Evolutionary conservation across 2,888 invertebrate genomes (phyloP), one percentile per base, ranked within the genome.

Genomic region (Scrobipalpa atriplicella): DNA sequence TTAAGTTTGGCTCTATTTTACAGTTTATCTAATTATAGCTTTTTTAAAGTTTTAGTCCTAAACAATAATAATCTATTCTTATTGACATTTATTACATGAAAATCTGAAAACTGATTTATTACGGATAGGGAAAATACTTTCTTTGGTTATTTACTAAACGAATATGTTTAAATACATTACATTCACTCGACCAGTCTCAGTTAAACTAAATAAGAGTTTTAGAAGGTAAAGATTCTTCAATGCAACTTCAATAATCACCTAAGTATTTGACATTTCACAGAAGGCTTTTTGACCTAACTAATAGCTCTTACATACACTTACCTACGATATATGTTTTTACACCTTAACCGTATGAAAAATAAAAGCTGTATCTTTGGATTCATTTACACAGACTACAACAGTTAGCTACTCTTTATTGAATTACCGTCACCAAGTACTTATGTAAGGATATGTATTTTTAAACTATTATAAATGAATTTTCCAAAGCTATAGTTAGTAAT

Each of bases 351-450:
- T 89, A 87, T 84, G 83, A 87, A 90, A 90, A 90, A 89, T 88
- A 90, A 90, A 88, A 89, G 84, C 86, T 86, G 90, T 80, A 80
- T 91, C 91, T 90, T 91, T 91, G 90, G 90, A 84, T 84, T 79
- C 62, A 74, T 78, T 80, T 75, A 77, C 78, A 67, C 66, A 63
- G 66, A 70, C 70, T 68, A 67, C 64, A 72, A 78, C 73, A 77
- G 74, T 75, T 74, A 78, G 73, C 86, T 84, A 84, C 80, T 68
- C 69, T 78, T 86, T 87, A 89, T 88, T 90, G 90, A 87, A 75
- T 84, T 83, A 85, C 81, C 85, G 92, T 89, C 89, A 89, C 89
- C 78, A 83, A 77, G 75, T 78, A 81, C 85, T 87, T 87, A 90
- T 72, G 76, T 85, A 86, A 89, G 87, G 92, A 92, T 92, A 92